Conservation (phyloP, 2,113 vertebrate genomes). For the Bubo bubo region DNA sequence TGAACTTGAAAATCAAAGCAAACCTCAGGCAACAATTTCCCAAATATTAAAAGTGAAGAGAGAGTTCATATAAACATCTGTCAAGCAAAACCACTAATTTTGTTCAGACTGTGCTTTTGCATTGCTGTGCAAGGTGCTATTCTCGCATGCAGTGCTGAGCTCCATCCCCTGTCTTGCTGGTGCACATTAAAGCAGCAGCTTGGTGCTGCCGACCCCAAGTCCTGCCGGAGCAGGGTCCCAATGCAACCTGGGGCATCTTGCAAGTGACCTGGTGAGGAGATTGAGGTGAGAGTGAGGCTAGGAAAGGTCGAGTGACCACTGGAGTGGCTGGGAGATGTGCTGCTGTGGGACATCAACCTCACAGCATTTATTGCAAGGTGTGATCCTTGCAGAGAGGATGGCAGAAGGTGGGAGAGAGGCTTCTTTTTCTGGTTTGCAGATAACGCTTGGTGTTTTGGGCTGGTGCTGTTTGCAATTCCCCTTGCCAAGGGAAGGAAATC, state of each 20-base stretch:
- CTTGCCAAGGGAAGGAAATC: background rate
- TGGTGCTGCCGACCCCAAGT: rapidly evolving
- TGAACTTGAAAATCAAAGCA: background rate
- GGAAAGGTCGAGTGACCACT: background rate
- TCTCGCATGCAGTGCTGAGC: background rate
- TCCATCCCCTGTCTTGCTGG: background rate
- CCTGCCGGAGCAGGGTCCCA: background rate
- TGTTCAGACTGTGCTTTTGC: background rate
- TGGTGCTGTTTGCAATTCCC: background rate
- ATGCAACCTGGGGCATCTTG: rapidly evolving
- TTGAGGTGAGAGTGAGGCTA: background rate
- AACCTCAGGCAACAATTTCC: background rate
- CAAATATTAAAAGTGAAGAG: background rate
- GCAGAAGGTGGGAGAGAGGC: background rate
- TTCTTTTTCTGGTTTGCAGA: background rate
- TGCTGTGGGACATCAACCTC: rapidly evolving
- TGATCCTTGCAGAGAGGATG: background rate
- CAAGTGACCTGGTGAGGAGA: rapidly evolving
- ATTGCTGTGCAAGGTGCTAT: background rate
- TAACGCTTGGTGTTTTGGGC: rapidly evolving
- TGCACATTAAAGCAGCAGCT: background rate
- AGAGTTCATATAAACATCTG: background rate
- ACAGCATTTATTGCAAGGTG: rapidly evolving
- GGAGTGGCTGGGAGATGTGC: rapidly evolving
- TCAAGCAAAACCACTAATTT: background rate